Evolutionary conservation across 2,888 invertebrate genomes (phyloP).

Genomic region (Idaea aversata): DNA sequence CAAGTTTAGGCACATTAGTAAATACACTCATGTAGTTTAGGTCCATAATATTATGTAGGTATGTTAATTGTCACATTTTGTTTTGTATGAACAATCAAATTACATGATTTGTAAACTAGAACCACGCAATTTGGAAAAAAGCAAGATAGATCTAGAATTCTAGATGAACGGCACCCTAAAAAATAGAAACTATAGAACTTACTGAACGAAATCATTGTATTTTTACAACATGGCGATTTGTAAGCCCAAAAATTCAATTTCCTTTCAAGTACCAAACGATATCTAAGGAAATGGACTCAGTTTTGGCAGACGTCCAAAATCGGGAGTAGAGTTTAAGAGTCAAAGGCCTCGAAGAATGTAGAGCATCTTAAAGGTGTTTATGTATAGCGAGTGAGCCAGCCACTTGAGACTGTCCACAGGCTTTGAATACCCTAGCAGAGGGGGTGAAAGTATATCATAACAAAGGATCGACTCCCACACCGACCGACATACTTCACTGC

Average conservation of each 20-base stretch:
- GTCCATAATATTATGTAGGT: too few relatives aligned
- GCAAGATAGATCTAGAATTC: too few relatives aligned
- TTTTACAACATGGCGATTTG: constrained; percentile 8
- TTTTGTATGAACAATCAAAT: too few relatives aligned
- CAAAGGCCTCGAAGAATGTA: constrained; percentile 15
- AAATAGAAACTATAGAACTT: background rate
- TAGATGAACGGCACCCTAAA: background rate
- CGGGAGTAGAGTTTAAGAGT: constrained; percentile 32
- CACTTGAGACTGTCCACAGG: constrained; percentile 16
- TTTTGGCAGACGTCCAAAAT: constrained; percentile 36
- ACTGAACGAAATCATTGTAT: constrained; percentile 3
- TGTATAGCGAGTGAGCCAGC: constrained; percentile 15
- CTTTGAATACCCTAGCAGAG: background rate
- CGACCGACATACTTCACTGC: background rate
- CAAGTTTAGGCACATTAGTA: too few relatives aligned
- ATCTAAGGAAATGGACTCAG: constrained; percentile 30
- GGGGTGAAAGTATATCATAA: background rate
- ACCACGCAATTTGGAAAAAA: too few relatives aligned
- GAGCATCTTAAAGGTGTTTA: constrained; percentile 10
- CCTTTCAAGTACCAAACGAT: constrained; percentile 34
- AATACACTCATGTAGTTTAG: too few relatives aligned
- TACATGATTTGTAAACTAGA: too few relatives aligned
- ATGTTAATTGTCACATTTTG: too few relatives aligned
- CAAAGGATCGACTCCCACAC: background rate
- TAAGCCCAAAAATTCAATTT: constrained; percentile 38